These are phyloP conservation scores for Ophonus ardosiacus DNA, from an alignment of 2,888 invertebrate species.

Conservation along the genomic window DNA sequence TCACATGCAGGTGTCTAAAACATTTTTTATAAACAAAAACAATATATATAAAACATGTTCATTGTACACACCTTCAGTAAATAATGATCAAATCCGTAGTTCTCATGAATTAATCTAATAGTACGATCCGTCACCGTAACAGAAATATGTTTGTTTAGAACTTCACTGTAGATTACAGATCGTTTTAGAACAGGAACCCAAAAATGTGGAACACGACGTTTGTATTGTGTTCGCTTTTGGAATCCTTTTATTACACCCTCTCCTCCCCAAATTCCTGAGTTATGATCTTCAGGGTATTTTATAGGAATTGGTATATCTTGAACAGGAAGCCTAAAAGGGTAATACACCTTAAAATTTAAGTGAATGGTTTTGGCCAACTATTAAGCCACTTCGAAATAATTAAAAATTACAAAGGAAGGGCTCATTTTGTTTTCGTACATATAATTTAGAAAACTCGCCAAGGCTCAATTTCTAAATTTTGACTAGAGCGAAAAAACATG, in stretches of 20 bases:
- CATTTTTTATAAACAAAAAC: neutral
- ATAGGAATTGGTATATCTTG: conserved; percentile 88
- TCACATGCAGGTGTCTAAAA: conserved; percentile 92
- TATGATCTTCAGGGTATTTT: conserved; percentile 86
- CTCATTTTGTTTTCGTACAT: too few relatives aligned
- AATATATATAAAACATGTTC: too few relatives aligned
- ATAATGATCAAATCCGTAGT: conserved; percentile 97
- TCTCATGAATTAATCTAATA: conserved; percentile 89
- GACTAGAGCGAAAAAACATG: too few relatives aligned
- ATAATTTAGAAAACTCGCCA: too few relatives aligned
- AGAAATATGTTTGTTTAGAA: conserved; percentile 90
- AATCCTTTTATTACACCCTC: conserved; percentile 95
- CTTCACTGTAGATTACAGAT: conserved; percentile 92
- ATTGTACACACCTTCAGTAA: conserved; percentile 83
- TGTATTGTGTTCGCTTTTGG: conserved; percentile 79
- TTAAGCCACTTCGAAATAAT: too few relatives aligned
- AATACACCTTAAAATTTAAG: too few relatives aligned
- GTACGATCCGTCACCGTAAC: conserved; percentile 91
- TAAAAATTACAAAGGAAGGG: too few relatives aligned
- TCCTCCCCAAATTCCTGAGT: conserved; percentile 97
- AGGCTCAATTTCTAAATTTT: too few relatives aligned
- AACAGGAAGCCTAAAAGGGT: conserved; percentile 78
- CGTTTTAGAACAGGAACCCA: conserved; percentile 92
- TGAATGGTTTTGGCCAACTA: too few relatives aligned
- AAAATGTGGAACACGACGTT: conserved; percentile 87